Base-by-base conservation (phyloP, 2,888 invertebrate species). In the Sialis lutaria region DNA sequence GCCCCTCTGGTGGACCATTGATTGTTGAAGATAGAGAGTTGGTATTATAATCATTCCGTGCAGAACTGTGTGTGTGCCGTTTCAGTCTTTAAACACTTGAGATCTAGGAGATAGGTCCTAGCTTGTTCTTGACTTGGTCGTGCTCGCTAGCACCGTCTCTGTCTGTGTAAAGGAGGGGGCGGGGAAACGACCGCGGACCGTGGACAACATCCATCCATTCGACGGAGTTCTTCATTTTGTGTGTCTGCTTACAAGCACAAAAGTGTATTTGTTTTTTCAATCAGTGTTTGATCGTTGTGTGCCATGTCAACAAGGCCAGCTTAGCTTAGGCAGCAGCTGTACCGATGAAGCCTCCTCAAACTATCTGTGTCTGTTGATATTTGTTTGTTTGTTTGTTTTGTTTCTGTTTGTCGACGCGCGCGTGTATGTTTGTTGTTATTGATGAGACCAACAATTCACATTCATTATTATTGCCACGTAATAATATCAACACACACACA, bases 261-360 rank as follows among this genome's bases (percentile, higher is more conserved):
- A 22, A 22, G 22, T 22, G 22, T 70, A 69, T 69, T 70, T 70
- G 68, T 68, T 69, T 68, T 70, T 68, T 67, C 69, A 68, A 70
- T 69, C 68, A 68, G 68, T 67, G 67, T 64, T 62, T 64, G 65
- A 64, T 66, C 64, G 64, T 42, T 32, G 43, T 45, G 47, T 39
- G 43, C 33, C 40, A 47, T 40, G 49, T 49, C 47, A 47, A 47
- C 42, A 47, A 47, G 44, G 13, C 32, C 43, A 31, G 12, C 37
- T 22, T 22, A 22, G 22, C 22, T 22, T 22, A 37, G 12, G 37
- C 12, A 37, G 37, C 37, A 12, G 37, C 37, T 37, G 37, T 12
- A 37, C 6, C 37, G 37, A 12, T 37, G 22, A 22, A 22, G 22
- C 22, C 22, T 22, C 22, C 22, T 22, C 22, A 22, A 22, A 22